A percentile compares a stretch with the other conserved stretches of the same genome.
phyloP scores from a whole-genome alignment of 2,113 vertebrate species.

The Chaetura pelagica region DNA sequence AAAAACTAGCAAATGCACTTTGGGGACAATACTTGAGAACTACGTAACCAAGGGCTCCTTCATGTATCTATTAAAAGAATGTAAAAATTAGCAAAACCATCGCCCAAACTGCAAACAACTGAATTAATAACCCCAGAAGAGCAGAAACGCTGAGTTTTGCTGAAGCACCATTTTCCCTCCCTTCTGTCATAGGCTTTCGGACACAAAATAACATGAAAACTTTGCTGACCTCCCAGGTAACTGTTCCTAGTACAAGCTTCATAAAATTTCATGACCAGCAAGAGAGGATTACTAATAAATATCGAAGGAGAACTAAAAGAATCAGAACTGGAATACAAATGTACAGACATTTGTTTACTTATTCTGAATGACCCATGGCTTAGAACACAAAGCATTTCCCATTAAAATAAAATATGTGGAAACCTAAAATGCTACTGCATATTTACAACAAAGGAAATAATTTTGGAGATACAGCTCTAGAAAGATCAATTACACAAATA shows the following conservation, averaged over 20 bases:
- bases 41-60: conserved; percentile 78
- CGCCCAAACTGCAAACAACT: conserved; percentile 73
- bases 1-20: conserved; percentile 81
- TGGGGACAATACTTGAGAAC: conserved; percentile 75
- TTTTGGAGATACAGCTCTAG: conserved; percentile 59
- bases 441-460: conserved; percentile 72
- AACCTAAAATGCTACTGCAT: conserved; percentile 60
- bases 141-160: conserved; percentile 73
- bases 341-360: conserved; percentile 63
- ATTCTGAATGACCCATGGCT: conserved; percentile 65
- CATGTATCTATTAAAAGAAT: conserved; percentile 75
- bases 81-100: conserved; percentile 75
- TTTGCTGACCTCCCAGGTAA: conserved; percentile 36
- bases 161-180: conserved; percentile 76
- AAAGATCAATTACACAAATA: conserved; percentile 72
- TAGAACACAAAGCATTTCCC: conserved; percentile 69
- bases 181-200: conserved; percentile 33
- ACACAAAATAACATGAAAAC: conserved; percentile 46
- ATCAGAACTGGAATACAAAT: conserved; percentile 61
- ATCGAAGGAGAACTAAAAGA: conserved; percentile 63
- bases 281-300: conserved; percentile 63
- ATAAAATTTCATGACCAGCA: conserved; percentile 20
- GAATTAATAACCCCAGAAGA: conserved; percentile 66
- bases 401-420: conserved; percentile 64
- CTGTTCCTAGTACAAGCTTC: conserved; percentile 38